phyloP scores from a whole-genome alignment of 2,888 invertebrate species.

The Drosophila merina region DNA sequence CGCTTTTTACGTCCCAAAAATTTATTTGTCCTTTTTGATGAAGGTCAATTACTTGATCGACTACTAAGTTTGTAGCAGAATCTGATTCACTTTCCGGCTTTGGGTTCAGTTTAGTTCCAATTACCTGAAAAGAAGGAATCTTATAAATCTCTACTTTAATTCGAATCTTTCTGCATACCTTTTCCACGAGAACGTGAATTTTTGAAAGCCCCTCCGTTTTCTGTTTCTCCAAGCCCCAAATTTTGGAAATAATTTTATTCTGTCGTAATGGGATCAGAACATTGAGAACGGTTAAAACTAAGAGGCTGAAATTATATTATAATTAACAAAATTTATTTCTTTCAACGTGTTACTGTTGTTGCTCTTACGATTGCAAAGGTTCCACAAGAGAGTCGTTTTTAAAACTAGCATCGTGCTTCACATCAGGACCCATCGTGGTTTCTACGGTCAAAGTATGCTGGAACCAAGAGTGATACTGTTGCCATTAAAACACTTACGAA shows the following conservation, averaged over 20 bases:
- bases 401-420: constrained; percentile 4
- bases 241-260: neutral
- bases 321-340: neutral
- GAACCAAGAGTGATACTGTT: neutral
- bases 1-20: constrained; percentile 64
- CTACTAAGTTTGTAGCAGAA: constrained; percentile 22
- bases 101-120: neutral
- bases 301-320: neutral
- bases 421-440: constrained; percentile 30
- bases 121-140: neutral
- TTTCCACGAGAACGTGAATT: neutral
- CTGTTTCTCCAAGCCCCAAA: neutral
- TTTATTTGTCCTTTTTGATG: constrained; percentile 59
- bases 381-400: neutral
- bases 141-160: neutral
- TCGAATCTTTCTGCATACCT: neutral
- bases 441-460: constrained; percentile 1
- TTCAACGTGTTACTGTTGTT: neutral
- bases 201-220: neutral
- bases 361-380: constrained; percentile 24
- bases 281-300: neutral
- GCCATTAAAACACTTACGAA: constrained; percentile 56
- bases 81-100: neutral
- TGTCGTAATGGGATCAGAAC: neutral
- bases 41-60: constrained; percentile 66